Evolutionary conservation across 2,797 vertebrate species (phyloP).

Genomic region (Cynodonichthys magdalenae): DNA sequence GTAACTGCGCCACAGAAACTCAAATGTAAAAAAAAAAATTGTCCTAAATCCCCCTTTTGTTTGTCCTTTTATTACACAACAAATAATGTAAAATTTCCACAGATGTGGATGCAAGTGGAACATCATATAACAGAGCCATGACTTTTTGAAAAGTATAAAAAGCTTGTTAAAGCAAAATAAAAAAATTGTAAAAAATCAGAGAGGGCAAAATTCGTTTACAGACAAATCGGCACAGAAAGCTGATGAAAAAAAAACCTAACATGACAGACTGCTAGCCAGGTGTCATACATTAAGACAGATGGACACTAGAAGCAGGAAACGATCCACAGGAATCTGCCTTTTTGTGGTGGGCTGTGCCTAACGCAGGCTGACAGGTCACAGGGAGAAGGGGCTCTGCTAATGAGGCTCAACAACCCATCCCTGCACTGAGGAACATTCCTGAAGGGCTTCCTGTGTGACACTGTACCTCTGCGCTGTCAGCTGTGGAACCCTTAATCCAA

Average conservation of each 20-base stretch:
- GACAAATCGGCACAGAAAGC: conserved; percentile 2
- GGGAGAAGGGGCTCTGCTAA: conserved; percentile 83
- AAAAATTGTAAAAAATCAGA: neutral
- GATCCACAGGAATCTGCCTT: conserved; percentile 66
- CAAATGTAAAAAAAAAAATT: conserved; percentile 2
- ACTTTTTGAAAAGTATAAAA: too few relatives aligned
- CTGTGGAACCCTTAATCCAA: conserved; percentile 66
- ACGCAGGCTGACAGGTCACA: conserved; percentile 86
- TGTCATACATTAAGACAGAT: conserved; percentile 50
- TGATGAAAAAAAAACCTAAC: conserved; percentile 9
- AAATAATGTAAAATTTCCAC: too few relatives aligned
- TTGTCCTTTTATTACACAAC: too few relatives aligned
- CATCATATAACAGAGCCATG: too few relatives aligned
- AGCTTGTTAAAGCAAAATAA: neutral
- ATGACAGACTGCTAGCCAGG: conserved; percentile 33
- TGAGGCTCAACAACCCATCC: conserved; percentile 84
- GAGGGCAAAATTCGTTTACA: neutral
- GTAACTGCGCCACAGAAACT: too few relatives aligned
- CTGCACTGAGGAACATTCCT: conserved; percentile 86
- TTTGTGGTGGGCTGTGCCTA: conserved; percentile 83
- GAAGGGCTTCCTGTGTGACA: conserved; percentile 79
- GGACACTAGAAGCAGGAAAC: conserved; percentile 60
- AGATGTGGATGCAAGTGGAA: too few relatives aligned
- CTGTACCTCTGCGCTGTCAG: conserved; percentile 73
- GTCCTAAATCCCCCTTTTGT: too few relatives aligned